Percentiles rank a stretch among this genome's conserved stretches.
Evolutionary conservation across 2,113 vertebrate genomes (phyloP).

Genomic region (Struthidea cinerea): DNA sequence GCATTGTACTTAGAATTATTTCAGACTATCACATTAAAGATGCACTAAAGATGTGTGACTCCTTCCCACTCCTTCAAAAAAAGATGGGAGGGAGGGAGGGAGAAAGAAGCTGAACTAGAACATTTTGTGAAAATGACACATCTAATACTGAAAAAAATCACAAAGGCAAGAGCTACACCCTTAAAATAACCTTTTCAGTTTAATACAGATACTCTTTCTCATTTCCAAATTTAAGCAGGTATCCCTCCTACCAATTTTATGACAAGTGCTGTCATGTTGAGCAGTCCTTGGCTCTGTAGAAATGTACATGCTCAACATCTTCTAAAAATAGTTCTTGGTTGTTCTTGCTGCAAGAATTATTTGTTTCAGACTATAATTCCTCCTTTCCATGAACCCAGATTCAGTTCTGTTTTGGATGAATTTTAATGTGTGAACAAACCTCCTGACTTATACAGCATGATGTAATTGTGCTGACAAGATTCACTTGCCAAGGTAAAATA

Average conservation of each 20-base stretch:
- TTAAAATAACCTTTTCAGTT: background rate
- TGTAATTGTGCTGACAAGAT: background rate
- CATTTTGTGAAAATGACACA: background rate
- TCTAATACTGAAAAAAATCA: background rate
- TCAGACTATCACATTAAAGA: slow-evolving; percentile 24
- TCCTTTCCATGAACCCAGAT: background rate
- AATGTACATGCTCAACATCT: background rate
- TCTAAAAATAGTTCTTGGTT: background rate
- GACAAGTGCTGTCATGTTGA: background rate
- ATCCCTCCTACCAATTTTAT: background rate
- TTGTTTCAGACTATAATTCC: background rate
- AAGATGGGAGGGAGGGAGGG: background rate
- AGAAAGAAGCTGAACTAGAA: background rate
- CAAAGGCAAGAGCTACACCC: background rate
- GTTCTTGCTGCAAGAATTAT: background rate
- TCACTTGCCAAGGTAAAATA: background rate
- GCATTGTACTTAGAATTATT: slow-evolving; percentile 1
- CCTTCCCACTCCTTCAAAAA: background rate
- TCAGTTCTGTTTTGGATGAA: background rate
- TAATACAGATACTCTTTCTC: background rate
- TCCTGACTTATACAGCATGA: background rate
- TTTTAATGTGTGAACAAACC: background rate
- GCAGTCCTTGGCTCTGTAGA: background rate
- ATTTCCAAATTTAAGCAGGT: slow-evolving; percentile 12
- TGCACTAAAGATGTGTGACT: background rate